These are phyloP conservation scores for Ditylenchus weischeri DNA, from an alignment of 2,888 invertebrate species.

Conservation along the genomic window DNA sequence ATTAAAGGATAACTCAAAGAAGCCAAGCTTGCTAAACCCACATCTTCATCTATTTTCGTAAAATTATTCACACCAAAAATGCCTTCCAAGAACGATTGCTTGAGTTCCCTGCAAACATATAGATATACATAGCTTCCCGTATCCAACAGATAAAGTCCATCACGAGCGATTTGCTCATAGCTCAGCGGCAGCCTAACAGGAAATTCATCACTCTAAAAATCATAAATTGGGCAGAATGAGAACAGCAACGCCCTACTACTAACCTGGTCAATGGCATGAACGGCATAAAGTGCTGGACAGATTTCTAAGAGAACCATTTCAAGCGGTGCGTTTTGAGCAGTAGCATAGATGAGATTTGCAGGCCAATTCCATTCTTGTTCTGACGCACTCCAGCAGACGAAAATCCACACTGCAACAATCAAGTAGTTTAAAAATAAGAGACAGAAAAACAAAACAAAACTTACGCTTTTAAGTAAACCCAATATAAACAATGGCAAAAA, in stretches of 20 bases:
- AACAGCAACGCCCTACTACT: no score
- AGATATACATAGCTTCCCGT: constrained; percentile 77
- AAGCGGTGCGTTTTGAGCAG: constrained; percentile 84
- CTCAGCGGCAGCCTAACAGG: constrained; percentile 81
- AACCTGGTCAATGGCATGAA: constrained; percentile 65
- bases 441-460: neutral
- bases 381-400: constrained; percentile 79
- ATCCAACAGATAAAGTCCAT: constrained; percentile 87
- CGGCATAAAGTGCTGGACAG: constrained; percentile 86
- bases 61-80: constrained; percentile 76
- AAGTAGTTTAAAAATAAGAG: constrained; percentile 9
- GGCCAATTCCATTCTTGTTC: constrained; percentile 83
- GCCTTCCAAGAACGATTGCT: constrained; percentile 73
- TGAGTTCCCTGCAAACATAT: constrained; percentile 77
- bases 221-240: neutral
- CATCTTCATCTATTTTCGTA: constrained; percentile 71
- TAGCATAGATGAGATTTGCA: constrained; percentile 87
- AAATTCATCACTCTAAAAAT: constrained; percentile 36
- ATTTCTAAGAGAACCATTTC: constrained; percentile 75
- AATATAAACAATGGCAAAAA: constrained; percentile 83
- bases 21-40: constrained; percentile 41
- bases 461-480: constrained; percentile 75
- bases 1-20: no score
- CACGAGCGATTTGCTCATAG: constrained; percentile 71
- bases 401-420: constrained; percentile 21